A percentile compares a stretch with the other conserved stretches of the same genome.
These are phyloP conservation scores for Redunca redunca DNA, from an alignment of 2,113 vertebrate species.

Conservation along the genomic window DNA sequence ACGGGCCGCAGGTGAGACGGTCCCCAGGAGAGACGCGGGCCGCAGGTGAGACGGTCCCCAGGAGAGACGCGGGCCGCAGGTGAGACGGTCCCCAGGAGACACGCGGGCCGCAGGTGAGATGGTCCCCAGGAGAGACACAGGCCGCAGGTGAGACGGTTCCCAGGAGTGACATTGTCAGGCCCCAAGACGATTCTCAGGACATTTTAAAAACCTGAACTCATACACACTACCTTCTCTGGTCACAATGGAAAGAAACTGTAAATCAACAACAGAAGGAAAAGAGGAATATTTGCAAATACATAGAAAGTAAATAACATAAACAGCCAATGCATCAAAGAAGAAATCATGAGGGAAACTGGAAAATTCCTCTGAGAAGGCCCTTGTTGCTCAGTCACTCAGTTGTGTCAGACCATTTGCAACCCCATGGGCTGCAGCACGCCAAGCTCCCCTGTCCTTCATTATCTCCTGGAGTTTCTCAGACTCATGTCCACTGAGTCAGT, in stretches of 20 bases:
- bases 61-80: background rate
- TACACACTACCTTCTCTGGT: background rate
- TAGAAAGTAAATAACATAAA: background rate
- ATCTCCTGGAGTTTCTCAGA: background rate
- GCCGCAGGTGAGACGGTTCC: background rate
- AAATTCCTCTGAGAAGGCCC: background rate
- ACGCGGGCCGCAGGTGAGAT: background rate
- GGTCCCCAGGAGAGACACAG: too few relatives aligned
- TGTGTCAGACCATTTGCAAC: background rate
- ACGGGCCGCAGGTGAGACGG: background rate
- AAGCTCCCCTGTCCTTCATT: background rate
- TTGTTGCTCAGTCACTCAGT: background rate
- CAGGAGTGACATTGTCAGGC: too few relatives aligned
- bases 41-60: background rate
- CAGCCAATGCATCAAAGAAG: background rate
- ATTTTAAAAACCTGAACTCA: background rate
- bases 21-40: background rate
- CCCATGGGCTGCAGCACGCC: background rate
- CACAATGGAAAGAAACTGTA: background rate
- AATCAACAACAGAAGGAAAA: background rate
- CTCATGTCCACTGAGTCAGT: background rate
- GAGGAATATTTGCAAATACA: background rate
- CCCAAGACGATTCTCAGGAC: background rate
- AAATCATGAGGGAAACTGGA: background rate
- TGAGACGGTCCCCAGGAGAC: background rate